A percentile compares a stretch with the other conserved stretches of the same genome.
Evolutionary conservation across 2,888 invertebrate species (phyloP).

Genomic region (Hydrotaea cyrtoneurina): DNA sequence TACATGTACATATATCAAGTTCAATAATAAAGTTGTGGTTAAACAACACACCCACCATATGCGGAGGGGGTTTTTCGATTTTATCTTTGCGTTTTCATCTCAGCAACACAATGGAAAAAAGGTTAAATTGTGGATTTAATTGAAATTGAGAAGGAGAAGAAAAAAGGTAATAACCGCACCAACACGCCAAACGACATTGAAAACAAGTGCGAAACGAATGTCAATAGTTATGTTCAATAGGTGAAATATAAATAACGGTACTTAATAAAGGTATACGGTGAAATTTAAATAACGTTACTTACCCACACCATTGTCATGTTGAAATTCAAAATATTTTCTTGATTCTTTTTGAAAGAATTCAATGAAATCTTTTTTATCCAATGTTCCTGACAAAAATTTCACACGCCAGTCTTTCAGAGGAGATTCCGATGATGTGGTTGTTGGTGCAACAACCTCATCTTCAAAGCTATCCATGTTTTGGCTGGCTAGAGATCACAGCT

Average conservation of each 20-base stretch:
- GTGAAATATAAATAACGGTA: slow-evolving; percentile 29
- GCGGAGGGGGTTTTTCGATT: not conserved
- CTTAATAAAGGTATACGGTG: no score
- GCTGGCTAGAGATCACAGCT: slow-evolving; percentile 10
- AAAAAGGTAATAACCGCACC: not conserved
- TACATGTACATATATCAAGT: slow-evolving; percentile 49
- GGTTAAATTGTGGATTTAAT: slow-evolving; percentile 4
- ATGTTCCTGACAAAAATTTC: slow-evolving; percentile 77
- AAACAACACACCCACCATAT: not conserved
- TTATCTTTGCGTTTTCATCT: not conserved
- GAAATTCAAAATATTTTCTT: slow-evolving; percentile 78
- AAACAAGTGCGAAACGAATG: not conserved
- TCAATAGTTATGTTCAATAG: not conserved
- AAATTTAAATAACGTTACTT: slow-evolving; percentile 67
- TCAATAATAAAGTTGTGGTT: slow-evolving; percentile 58
- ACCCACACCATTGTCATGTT: slow-evolving; percentile 77
- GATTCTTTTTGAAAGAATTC: slow-evolving; percentile 78
- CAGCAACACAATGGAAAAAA: not conserved
- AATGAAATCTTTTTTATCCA: slow-evolving; percentile 76
- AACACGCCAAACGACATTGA: not conserved
- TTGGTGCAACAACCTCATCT: slow-evolving; percentile 76
- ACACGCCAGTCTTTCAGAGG: slow-evolving; percentile 80
- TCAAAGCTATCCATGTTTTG: slow-evolving; percentile 76
- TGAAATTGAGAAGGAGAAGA: not conserved
- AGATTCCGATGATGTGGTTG: slow-evolving; percentile 71